A percentile compares a stretch with the other conserved stretches of the same genome.
Conservation (phyloP, 2,113 vertebrate species). For the Phaethon lepturus region DNA sequence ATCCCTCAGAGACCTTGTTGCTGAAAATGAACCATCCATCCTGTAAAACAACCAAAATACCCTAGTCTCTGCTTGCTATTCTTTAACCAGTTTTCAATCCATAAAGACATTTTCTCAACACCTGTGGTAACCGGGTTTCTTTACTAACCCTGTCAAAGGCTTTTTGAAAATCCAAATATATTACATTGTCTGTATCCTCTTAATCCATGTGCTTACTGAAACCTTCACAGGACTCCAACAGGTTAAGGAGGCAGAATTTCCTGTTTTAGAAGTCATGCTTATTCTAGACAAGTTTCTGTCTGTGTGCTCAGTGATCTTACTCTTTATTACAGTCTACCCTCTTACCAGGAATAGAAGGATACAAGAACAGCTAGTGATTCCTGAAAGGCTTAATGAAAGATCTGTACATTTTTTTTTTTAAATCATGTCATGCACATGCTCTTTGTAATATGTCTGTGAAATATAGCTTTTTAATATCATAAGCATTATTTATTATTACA, state of each 20-base stretch:
- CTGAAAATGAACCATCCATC: not conserved
- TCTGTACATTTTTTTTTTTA: constrained; percentile 63
- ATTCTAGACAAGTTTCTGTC: not conserved
- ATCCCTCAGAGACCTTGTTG: not conserved
- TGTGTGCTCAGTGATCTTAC: not conserved
- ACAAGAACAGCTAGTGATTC: not conserved
- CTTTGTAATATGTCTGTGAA: constrained; percentile 65
- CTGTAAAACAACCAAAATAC: not conserved
- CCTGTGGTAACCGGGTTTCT: not conserved
- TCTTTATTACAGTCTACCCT: not conserved
- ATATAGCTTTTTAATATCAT: constrained; percentile 75
- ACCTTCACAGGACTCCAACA: not conserved
- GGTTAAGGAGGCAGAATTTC: not conserved
- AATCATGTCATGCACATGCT: constrained; percentile 69
- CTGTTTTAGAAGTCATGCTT: not conserved
- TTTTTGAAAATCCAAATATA: constrained; percentile 11
- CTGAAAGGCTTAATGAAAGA: constrained; percentile 49
- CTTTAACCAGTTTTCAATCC: not conserved
- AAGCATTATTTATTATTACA: constrained; percentile 82
- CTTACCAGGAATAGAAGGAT: not conserved
- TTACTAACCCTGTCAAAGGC: not conserved
- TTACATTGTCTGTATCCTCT: not conserved
- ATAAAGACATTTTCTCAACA: not conserved
- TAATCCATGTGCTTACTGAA: not conserved
- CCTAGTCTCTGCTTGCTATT: not conserved